A percentile compares a stretch with the other conserved stretches of the same genome.
Evolutionary conservation across 2,113 vertebrate genomes (phyloP).

Genomic region (Capreolus pygargus): DNA sequence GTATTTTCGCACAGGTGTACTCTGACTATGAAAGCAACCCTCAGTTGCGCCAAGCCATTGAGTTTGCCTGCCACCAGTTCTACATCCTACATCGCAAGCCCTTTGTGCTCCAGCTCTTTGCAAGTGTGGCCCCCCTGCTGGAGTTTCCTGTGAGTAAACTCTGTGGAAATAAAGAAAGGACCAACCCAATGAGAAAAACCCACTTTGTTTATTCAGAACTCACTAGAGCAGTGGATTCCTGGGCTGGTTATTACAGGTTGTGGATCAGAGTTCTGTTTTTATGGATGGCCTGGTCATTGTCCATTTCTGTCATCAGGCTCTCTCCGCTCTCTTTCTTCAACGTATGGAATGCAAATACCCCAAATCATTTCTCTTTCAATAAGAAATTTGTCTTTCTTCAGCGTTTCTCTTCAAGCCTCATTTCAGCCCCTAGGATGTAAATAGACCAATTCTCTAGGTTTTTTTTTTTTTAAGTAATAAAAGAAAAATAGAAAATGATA

Average conservation of each 20-base stretch:
- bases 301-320: background rate
- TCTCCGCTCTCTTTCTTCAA: background rate
- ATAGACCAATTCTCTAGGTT: background rate
- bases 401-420: background rate
- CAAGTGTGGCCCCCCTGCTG: slow-evolving; percentile 95
- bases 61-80: slow-evolving; percentile 97
- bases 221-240: background rate
- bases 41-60: slow-evolving; percentile 92
- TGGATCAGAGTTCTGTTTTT: background rate
- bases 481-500: background rate
- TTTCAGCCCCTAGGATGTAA: background rate
- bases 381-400: background rate
- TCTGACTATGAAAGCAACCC: slow-evolving; percentile 98
- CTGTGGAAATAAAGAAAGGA: background rate
- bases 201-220: background rate
- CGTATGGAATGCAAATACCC: background rate
- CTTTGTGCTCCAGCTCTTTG: slow-evolving; percentile 96
- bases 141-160: slow-evolving; percentile 92
- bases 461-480: background rate
- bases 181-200: background rate
- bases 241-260: background rate
- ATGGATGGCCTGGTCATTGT: background rate
- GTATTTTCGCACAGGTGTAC: slow-evolving; percentile 85
- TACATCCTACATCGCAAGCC: slow-evolving; percentile 98
- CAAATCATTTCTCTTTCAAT: background rate